A percentile compares a stretch with the other conserved stretches of the same genome.
Conservation (phyloP, 2,113 vertebrate species). For the Excalfactoria chinensis region DNA sequence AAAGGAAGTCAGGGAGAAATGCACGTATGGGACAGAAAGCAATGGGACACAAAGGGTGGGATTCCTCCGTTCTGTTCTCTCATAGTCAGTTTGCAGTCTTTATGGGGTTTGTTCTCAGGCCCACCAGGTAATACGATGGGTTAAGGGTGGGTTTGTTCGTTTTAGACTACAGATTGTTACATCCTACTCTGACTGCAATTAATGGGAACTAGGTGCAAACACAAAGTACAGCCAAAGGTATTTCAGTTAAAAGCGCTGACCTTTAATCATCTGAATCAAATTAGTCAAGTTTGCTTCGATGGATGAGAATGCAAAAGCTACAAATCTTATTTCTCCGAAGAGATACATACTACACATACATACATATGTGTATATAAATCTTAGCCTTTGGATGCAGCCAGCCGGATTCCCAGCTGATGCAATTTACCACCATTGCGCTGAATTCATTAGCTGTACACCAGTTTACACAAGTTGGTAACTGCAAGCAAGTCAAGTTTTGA, state of each 20-base stretch:
- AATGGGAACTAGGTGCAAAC: background rate
- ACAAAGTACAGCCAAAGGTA: background rate
- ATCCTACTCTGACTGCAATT: background rate
- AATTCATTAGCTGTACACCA: accelerated
- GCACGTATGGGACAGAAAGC: background rate
- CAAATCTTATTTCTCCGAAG: background rate
- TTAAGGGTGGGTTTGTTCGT: background rate
- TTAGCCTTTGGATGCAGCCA: background rate
- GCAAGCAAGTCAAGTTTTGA: background rate
- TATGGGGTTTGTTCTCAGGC: background rate
- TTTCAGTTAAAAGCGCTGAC: background rate
- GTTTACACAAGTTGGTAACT: background rate
- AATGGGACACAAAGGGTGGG: background rate
- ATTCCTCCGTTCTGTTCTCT: background rate
- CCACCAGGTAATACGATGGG: background rate
- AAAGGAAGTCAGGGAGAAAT: background rate
- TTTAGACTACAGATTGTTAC: background rate
- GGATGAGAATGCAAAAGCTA: background rate
- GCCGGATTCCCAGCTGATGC: background rate
- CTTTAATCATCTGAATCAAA: background rate
- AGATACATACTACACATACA: background rate
- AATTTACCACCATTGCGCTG: background rate
- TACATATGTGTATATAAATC: background rate
- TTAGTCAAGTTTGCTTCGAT: background rate
- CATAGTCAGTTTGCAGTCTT: background rate